Base-by-base conservation (phyloP, 2,888 invertebrate genomes). In the Acrobasis consociella region DNA sequence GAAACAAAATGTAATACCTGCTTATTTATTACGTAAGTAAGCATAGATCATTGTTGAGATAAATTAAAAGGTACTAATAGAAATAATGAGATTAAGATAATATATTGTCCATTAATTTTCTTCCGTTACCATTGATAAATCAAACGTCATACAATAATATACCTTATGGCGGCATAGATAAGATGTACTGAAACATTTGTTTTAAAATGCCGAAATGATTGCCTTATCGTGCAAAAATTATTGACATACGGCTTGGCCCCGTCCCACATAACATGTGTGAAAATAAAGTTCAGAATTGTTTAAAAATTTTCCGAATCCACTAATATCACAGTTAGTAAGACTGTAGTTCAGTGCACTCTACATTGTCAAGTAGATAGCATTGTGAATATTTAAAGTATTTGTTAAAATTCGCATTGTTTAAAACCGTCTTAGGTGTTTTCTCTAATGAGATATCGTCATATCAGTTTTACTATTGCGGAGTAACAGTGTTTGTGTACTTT, bases 1-100 rank as follows among this genome's bases (percentile, higher is more conserved):
- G 3, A 22, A 22, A 22, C 22, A 22, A 22, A 22, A 3, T 22
- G 22, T 22, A n/a, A 22, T 31, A 8, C 31, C 31, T 31, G 7
- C 0, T 31, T 31, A 31, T 31, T 31, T 31, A 31, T 31, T 31
- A 31, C 31, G 31, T 31, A 31, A 31, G 31, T 31, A 31, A 38
- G 51, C 38, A 42, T 51, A 31, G 58, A 42, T 42, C 9, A 42
- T 2, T 42, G 13, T 42, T 2, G 22, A 22, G 55, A 62, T 62
- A 56, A 61, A 64, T n/a, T n/a, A 65, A 52, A 62, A 58, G 63
- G 31, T 46, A n/a, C n/a, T n/a, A n/a, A n/a, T n/a, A n/a, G 46
- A 46, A 46, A 46, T 46, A 46, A 46, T 46, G 46, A 46, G n/a
- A 46, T 46, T 46, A 46, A 46, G 46, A 46, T n/a, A 46, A 46